Evolutionary conservation across 2,888 invertebrate genomes (phyloP).

Genomic region (Plebejus argus): DNA sequence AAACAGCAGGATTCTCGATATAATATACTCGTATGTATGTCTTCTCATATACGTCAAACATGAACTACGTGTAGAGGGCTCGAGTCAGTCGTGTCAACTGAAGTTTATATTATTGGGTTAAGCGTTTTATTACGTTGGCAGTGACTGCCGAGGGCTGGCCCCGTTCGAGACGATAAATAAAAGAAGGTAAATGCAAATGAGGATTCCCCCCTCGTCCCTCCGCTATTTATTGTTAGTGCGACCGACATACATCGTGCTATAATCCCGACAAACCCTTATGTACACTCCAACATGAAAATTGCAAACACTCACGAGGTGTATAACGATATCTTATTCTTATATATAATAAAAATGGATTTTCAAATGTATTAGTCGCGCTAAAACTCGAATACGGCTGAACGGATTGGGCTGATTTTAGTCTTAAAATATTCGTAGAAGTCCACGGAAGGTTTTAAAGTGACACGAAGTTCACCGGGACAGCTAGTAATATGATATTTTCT

Average conservation of each 20-base stretch:
- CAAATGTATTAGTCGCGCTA: too few relatives aligned
- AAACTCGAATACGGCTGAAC: too few relatives aligned
- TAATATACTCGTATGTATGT: too few relatives aligned
- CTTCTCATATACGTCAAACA: background rate
- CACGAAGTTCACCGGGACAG: too few relatives aligned
- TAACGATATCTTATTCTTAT: too few relatives aligned
- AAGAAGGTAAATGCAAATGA: constrained; percentile 16
- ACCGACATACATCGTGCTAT: background rate
- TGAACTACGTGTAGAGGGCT: background rate
- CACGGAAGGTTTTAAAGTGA: too few relatives aligned
- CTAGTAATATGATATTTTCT: too few relatives aligned
- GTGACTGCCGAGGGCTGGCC: background rate
- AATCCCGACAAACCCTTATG: background rate
- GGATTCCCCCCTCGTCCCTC: background rate
- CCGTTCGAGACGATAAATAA: background rate
- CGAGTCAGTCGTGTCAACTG: background rate
- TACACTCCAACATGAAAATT: background rate
- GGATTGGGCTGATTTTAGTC: too few relatives aligned
- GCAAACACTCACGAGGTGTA: background rate
- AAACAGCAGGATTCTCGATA: too few relatives aligned
- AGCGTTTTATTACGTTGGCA: constrained; percentile 1
- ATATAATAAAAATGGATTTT: too few relatives aligned
- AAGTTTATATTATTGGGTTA: constrained; percentile 9
- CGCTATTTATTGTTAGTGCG: background rate
- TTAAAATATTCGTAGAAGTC: too few relatives aligned